Evolutionary conservation across 2,113 vertebrate species (phyloP), one percentile per base, ranked within the genome.

Genomic region (Spea multiplicata): DNA sequence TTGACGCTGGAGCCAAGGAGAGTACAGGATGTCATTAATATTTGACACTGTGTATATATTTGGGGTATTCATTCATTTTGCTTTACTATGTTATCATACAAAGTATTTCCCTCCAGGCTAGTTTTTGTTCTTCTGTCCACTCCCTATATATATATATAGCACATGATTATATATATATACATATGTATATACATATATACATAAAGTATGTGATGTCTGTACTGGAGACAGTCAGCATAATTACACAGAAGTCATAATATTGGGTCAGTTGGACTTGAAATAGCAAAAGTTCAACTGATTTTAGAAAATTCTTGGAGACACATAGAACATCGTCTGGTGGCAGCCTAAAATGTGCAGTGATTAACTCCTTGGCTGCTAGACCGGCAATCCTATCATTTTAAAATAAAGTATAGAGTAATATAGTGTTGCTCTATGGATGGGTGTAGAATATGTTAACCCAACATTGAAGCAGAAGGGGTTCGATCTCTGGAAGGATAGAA

Each of bases 261-360:
- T 91, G 91, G 90, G 86, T 87, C 93, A 93, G 94, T 92, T 94
- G 30, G 30, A 30, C 30, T 30, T 30, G 95, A 96, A 95, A 95
- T 93, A 95, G 92, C 95, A 97, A 96, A 96, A 93, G 95, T 89
- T 92, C 91, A 93, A 93, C 95, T 92, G 91, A 95, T 95, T 96
- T 10, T 16, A 16, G 47, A 7, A 16, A 75, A 66, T 66, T 8
- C 5, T 7, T 61, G 7, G 10, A 75, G 10, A 65, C 14, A 7
- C 17, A 7, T 47, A 30, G 5, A 4, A 49, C 10, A 59, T 9
- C 6, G 50, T 52, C 6, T 52, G 6, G 9, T 52, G 2, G 6
- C 50, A 52, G 6, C 50, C 50, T 7, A 52, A 52, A 10, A 52
- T 52, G 50, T 52, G 1, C 9, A 52, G 6, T 52, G 50, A 10